phyloP scores from a whole-genome alignment of 2,113 vertebrate genomes.

The Cardinalis cardinalis region DNA sequence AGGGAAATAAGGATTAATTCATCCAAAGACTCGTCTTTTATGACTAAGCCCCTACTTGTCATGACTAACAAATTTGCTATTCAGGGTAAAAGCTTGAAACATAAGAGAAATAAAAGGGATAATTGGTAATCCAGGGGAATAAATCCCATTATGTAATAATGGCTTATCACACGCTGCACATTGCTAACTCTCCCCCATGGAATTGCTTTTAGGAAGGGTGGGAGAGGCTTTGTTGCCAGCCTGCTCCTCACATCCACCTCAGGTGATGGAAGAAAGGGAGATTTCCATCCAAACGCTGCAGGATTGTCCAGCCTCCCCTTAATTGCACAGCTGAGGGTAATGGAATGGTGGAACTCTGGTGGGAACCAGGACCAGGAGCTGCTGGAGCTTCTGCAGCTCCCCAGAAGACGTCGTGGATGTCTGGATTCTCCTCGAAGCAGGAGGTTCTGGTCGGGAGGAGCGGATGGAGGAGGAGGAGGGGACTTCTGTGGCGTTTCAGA shows the following conservation, averaged over 20 bases:
- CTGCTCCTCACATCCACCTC: background rate
- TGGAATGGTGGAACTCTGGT: too few species aligned
- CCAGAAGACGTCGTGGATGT: fast-evolving
- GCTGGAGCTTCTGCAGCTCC: background rate
- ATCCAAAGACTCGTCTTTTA: background rate
- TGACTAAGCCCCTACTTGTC: conserved; percentile 35
- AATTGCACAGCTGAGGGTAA: background rate
- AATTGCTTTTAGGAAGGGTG: background rate
- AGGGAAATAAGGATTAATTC: conserved; percentile 17
- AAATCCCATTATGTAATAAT: conserved; percentile 31
- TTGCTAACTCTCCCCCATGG: background rate
- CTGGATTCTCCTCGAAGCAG: background rate
- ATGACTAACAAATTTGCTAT: conserved; percentile 15
- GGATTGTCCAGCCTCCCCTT: background rate
- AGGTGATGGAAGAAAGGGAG: background rate
- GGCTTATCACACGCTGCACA: conserved; percentile 23
- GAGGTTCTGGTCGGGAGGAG: background rate
- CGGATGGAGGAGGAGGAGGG: background rate
- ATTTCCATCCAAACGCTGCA: background rate
- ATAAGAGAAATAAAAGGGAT: conserved; percentile 2
- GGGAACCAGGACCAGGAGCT: background rate
- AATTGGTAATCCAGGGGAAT: conserved; percentile 12
- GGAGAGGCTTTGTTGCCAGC: background rate
- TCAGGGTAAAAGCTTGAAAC: conserved; percentile 20
- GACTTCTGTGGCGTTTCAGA: fast-evolving